phyloP scores from a whole-genome alignment of 1,140 invertebrate genomes.

The Lordiphosa collinella region DNA sequence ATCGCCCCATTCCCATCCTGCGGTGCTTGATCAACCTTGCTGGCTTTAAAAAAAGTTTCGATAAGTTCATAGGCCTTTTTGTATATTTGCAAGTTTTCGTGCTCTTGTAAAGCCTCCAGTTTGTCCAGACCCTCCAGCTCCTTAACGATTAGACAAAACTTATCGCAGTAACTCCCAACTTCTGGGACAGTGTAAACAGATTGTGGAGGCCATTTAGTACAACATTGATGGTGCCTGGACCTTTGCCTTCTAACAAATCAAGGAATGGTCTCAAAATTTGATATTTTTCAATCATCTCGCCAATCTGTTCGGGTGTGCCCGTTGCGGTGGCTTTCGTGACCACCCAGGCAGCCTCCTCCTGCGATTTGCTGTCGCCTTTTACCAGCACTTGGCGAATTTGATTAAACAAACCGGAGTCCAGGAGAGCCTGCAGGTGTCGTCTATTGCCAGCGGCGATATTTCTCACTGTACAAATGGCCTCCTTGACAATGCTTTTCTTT shows the following conservation, averaged over 20 bases:
- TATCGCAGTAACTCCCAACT: conserved; percentile 81
- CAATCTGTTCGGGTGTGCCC: conserved; percentile 91
- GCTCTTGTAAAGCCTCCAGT: neutral
- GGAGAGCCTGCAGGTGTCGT: conserved; percentile 96
- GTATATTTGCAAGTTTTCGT: neutral
- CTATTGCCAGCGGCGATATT: conserved; percentile 98
- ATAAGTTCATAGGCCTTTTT: neutral
- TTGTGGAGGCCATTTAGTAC: conserved; percentile 93
- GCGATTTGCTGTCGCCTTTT: conserved; percentile 95
- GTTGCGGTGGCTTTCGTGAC: conserved; percentile 98
- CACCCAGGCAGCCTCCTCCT: conserved; percentile 99
- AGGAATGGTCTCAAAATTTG: conserved; percentile 94
- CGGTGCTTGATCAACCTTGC: conserved; percentile 1
- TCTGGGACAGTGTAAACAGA: conserved; percentile 85
- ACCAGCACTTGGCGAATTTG: conserved; percentile 80
- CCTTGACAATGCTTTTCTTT: conserved; percentile 88
- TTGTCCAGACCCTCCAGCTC: neutral
- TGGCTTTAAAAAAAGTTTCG: neutral
- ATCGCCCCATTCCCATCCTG: neutral
- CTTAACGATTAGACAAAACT: neutral
- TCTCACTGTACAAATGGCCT: conserved; percentile 99
- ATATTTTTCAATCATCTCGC: conserved; percentile 87
- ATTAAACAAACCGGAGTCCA: conserved; percentile 85
- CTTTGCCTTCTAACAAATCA: conserved; percentile 88
- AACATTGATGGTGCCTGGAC: conserved; percentile 88